phyloP scores from a whole-genome alignment of 1,140 invertebrate species.

The Caerostris darwini region DNA sequence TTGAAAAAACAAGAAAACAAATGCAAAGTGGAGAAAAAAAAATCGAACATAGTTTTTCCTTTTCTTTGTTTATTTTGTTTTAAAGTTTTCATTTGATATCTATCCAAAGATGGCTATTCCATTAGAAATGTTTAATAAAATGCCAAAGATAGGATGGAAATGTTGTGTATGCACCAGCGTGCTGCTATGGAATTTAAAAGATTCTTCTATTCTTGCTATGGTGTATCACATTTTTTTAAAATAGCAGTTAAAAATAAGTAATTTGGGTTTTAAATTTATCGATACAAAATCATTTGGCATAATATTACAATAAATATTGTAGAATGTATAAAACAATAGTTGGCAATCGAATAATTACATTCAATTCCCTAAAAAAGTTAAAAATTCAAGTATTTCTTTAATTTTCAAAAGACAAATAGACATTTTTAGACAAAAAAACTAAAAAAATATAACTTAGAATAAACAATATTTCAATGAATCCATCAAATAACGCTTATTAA shows the following conservation, averaged over 20 bases:
- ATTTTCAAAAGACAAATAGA: too few species aligned
- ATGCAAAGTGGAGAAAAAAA: constrained; percentile 37
- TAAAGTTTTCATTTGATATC: constrained; percentile 69
- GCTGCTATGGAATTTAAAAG: neutral
- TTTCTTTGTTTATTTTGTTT: constrained; percentile 37
- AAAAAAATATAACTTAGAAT: too few species aligned
- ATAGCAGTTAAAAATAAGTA: neutral
- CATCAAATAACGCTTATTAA: too few species aligned
- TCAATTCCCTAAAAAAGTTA: too few species aligned
- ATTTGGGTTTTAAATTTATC: neutral
- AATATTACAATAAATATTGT: neutral
- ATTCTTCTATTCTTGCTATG: neutral
- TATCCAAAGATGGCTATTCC: constrained; percentile 68
- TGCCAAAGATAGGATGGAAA: constrained; percentile 45
- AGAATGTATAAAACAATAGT: too few species aligned
- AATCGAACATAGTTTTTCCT: constrained; percentile 57
- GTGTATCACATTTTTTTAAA: neutral
- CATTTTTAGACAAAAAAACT: too few species aligned
- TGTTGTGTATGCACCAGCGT: constrained; percentile 64
- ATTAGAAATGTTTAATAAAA: constrained; percentile 74
- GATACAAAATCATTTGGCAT: neutral
- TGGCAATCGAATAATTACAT: too few species aligned
- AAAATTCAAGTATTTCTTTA: too few species aligned
- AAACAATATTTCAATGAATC: too few species aligned
- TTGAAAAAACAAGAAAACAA: constrained; percentile 23